These are phyloP conservation scores for Drosophila paulistorum DNA, from an alignment of 1,140 invertebrate genomes.

Conservation along the genomic window DNA sequence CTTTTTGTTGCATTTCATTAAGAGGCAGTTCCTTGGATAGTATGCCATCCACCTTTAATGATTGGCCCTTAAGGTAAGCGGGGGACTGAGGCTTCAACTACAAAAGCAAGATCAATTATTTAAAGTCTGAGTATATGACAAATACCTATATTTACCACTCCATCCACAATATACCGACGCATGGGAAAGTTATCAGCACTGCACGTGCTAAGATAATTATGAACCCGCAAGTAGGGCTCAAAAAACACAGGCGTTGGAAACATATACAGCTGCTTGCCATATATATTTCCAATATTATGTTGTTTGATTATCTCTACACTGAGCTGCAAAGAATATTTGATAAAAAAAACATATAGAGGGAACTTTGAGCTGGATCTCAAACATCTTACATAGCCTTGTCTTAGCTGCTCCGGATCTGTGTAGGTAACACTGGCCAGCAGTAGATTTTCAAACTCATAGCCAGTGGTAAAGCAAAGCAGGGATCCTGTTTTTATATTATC, in stretches of 20 bases:
- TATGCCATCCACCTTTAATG: slow-evolving; percentile 17
- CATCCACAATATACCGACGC: slow-evolving; percentile 86
- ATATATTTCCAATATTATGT: slow-evolving; percentile 81
- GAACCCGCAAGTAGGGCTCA: slow-evolving; percentile 87
- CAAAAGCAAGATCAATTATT: neutral
- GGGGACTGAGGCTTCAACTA: slow-evolving; percentile 41
- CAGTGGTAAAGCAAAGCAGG: slow-evolving; percentile 87
- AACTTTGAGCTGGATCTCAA: neutral
- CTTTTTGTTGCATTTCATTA: slow-evolving; percentile 85
- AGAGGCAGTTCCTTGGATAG: slow-evolving; percentile 28
- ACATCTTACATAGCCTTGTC: slow-evolving; percentile 84
- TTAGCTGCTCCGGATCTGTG: slow-evolving; percentile 83
- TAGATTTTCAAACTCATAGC: slow-evolving; percentile 87
- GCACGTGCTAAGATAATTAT: slow-evolving; percentile 86
- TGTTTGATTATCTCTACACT: slow-evolving; percentile 83
- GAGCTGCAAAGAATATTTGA: slow-evolving; percentile 73
- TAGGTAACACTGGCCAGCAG: slow-evolving; percentile 87
- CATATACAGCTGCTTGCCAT: slow-evolving; percentile 84
- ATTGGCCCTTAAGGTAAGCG: slow-evolving; percentile 28
- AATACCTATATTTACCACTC: slow-evolving; percentile 80
- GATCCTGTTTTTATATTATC: slow-evolving; percentile 87
- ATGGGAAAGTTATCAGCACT: slow-evolving; percentile 85
- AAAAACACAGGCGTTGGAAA: slow-evolving; percentile 88
- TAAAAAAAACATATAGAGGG: neutral
- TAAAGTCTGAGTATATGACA: neutral